phyloP scores from a whole-genome alignment of 1,140 invertebrate species.

The Drosophila oshimai region DNA sequence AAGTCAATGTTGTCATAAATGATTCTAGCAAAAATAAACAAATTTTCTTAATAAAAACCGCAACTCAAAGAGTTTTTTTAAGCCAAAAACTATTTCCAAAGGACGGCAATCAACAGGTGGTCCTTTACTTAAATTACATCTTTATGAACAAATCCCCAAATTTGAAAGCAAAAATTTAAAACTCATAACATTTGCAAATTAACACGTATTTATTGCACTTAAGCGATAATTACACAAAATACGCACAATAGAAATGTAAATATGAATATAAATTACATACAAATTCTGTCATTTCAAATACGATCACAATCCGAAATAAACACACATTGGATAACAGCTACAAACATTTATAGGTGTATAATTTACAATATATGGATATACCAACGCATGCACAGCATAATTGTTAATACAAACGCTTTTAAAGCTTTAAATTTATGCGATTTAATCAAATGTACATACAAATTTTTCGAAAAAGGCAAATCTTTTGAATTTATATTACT shows the following conservation, averaged over 20 bases:
- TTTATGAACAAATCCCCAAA: neutral
- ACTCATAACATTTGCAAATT: slow-evolving; percentile 30
- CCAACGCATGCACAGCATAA: slow-evolving; percentile 59
- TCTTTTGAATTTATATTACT: slow-evolving; percentile 62
- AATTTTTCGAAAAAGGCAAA: slow-evolving; percentile 70
- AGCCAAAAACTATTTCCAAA: no score
- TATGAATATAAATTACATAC: slow-evolving; percentile 57
- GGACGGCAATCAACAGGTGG: slow-evolving; percentile 1
- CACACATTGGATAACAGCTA: slow-evolving; percentile 59
- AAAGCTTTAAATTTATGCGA: slow-evolving; percentile 62
- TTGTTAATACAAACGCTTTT: slow-evolving; percentile 58
- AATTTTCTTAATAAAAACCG: slow-evolving; percentile 71
- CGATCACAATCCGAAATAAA: slow-evolving; percentile 68
- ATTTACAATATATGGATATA: slow-evolving; percentile 32
- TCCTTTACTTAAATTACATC: no score
- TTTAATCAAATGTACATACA: slow-evolving; percentile 71
- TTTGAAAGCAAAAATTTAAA: neutral
- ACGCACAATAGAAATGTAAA: slow-evolving; percentile 71
- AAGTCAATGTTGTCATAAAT: slow-evolving; percentile 47
- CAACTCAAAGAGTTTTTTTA: slow-evolving; percentile 25
- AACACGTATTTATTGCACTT: slow-evolving; percentile 73
- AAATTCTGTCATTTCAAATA: slow-evolving; percentile 56
- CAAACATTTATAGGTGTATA: slow-evolving; percentile 49
- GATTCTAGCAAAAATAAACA: slow-evolving; percentile 72
- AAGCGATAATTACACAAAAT: slow-evolving; percentile 56